Evolutionary conservation across 53 echinoderm and acorn worm species (phyloP), one percentile per base, ranked within the genome.

Genomic region (Echinarachnius parma): DNA sequence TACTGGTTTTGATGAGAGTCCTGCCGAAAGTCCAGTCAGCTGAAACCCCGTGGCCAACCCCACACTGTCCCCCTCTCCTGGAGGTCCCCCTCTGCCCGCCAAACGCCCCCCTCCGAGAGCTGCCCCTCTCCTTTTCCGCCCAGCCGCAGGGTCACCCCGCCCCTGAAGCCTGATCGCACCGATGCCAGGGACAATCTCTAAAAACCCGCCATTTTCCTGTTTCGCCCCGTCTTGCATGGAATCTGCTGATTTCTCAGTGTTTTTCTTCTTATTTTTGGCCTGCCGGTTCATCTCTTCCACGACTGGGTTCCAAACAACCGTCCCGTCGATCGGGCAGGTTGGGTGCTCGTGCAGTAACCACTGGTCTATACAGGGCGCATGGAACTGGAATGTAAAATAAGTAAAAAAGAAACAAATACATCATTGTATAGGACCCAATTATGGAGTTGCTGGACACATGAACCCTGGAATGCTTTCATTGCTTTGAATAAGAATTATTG

Each of bases 311-410:
- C 90, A 90, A 20, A 95, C 90, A 3, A 85, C 69, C 4, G 87
- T 87, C 1, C 96, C 96, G 57, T 95, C 96, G 10, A 95, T 80
- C 5, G 96, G 96, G 50, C 96, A 95, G 3, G 96, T 95, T 44
- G 90, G 87, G 58, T 91, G 90, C 47, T 95, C 82, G 35, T 95
- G 96, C 0, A 91, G 75, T 9, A 95, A 80, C 96, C 96, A 95
- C 35, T 82, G 90, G 54, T 91, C 90, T 31, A 95, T 95, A 74
- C 96, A 95, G 1, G 57, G 61, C 23, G 75, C 76, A 65, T 95
- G 96, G 64, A 91, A 95, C 96, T 95, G 63, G 31, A 9, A 9
- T 39, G 42, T 39, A 9, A 39, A 7, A n/a, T n/a, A n/a, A n/a
- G n/a, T n/a, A n/a, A n/a, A n/a, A n/a, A n/a, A n/a, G n/a, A n/a